A percentile compares a stretch with the other conserved stretches of the same genome.
Conservation (phyloP, 2,113 vertebrate genomes). For the Daboia siamensis region DNA sequence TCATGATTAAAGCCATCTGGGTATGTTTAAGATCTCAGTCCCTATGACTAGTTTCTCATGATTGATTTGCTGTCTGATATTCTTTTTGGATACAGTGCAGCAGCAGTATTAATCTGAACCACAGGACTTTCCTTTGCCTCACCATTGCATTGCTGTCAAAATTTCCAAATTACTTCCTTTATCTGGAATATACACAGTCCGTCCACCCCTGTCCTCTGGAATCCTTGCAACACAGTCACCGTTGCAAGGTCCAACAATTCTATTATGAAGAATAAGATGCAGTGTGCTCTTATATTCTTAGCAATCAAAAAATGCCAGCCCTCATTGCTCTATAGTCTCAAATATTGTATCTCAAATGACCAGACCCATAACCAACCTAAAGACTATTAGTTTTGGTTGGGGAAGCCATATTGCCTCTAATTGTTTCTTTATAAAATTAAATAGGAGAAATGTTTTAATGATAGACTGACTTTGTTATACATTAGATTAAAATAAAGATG, state of each 20-base stretch:
- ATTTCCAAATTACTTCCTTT: not conserved
- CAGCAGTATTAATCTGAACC: not conserved
- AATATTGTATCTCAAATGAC: not conserved
- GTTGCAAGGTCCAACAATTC: not conserved
- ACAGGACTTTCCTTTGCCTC: not conserved
- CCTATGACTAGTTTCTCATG: not conserved
- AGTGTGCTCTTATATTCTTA: not conserved
- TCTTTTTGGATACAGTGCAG: not conserved
- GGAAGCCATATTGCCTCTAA: not conserved
- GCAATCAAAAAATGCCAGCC: not conserved
- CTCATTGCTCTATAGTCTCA: not conserved
- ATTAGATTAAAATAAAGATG: not conserved
- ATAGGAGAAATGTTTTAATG: not conserved
- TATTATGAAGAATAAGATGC: not conserved
- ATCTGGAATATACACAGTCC: not conserved
- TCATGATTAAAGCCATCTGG: not conserved
- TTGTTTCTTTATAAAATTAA: not conserved
- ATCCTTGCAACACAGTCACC: not conserved
- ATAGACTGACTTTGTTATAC: not conserved
- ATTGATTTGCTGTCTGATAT: too few relatives aligned
- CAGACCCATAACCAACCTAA: not conserved
- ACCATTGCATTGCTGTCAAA: not conserved
- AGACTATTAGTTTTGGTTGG: not conserved
- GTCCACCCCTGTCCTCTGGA: not conserved
- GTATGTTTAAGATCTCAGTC: not conserved